These are phyloP conservation scores for Drosophila bocki DNA, from an alignment of 1,140 invertebrate species.

Conservation along the genomic window DNA sequence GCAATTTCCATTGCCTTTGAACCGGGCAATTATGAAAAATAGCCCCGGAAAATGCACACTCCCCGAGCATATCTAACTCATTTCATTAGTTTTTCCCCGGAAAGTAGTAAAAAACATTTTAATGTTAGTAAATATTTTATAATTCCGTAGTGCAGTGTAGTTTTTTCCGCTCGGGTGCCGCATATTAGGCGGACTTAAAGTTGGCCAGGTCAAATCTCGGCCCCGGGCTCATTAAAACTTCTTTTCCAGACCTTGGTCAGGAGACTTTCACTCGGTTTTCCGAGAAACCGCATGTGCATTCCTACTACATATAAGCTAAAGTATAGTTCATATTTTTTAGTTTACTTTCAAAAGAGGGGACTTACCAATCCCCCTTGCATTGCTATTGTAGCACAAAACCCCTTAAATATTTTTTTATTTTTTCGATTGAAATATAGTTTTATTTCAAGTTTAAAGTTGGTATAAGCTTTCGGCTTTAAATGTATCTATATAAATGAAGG, in stretches of 20 bases:
- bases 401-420: not conserved
- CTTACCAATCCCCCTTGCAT: not conserved
- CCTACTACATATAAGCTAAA: not conserved
- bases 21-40: constrained; percentile 60
- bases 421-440: too few relatives aligned
- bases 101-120: constrained; percentile 74
- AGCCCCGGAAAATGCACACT: constrained; percentile 47
- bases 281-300: constrained; percentile 2
- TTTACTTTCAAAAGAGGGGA: not conserved
- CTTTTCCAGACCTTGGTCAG: constrained; percentile 16
- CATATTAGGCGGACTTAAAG: constrained; percentile 55
- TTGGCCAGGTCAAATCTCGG: constrained; percentile 50
- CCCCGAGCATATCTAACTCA: constrained; percentile 77
- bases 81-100: constrained; percentile 68
- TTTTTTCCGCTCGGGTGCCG: constrained; percentile 17
- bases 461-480: not conserved
- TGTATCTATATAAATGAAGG: not conserved
- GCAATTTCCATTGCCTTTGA: constrained; percentile 56
- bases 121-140: constrained; percentile 74
- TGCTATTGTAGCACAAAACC: not conserved
- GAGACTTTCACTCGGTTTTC: constrained; percentile 46
- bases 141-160: constrained; percentile 19
- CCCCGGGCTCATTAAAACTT: constrained; percentile 73
- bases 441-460: too few relatives aligned
- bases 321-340: constrained; percentile 11